A percentile compares a stretch with the other conserved stretches of the same genome.
These are phyloP conservation scores for Druon quercuslanigerum DNA, from an alignment of 1,140 invertebrate genomes.

Conservation along the genomic window DNA sequence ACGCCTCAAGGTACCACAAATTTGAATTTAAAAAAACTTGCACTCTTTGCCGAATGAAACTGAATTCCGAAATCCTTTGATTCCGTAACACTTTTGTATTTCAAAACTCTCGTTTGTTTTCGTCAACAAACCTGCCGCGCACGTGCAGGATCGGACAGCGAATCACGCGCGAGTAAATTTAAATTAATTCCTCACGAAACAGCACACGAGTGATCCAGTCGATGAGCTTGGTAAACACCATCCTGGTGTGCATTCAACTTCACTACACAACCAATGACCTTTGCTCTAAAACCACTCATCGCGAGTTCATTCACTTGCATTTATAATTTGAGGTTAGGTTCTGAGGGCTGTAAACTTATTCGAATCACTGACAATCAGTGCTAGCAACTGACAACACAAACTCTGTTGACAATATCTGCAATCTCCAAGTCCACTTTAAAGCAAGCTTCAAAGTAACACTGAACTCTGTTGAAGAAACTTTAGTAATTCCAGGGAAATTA, in stretches of 20 bases:
- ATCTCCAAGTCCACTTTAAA: too few species aligned
- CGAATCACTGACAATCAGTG: not conserved
- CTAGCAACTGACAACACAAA: not conserved
- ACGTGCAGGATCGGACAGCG: not conserved
- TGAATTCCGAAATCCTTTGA: not conserved
- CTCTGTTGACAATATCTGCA: not conserved
- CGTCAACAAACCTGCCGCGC: not conserved
- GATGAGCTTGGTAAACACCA: constrained; percentile 11
- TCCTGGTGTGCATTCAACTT: constrained; percentile 5
- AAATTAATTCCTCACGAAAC: not conserved
- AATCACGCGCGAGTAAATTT: not conserved
- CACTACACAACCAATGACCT: constrained; percentile 14
- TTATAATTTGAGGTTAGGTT: not conserved
- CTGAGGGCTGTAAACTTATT: not conserved
- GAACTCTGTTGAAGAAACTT: too few species aligned
- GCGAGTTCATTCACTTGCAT: constrained; percentile 25
- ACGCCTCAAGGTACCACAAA: not conserved
- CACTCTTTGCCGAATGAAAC: not conserved
- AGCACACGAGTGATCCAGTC: not conserved
- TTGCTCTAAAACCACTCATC: not conserved
- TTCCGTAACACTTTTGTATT: not conserved
- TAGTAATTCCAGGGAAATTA: too few species aligned
- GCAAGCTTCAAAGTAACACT: too few species aligned
- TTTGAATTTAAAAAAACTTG: not conserved
- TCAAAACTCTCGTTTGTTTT: not conserved